These are phyloP conservation scores for Hafferia zeledoni DNA, from an alignment of 2,797 vertebrate genomes.

Conservation along the genomic window DNA sequence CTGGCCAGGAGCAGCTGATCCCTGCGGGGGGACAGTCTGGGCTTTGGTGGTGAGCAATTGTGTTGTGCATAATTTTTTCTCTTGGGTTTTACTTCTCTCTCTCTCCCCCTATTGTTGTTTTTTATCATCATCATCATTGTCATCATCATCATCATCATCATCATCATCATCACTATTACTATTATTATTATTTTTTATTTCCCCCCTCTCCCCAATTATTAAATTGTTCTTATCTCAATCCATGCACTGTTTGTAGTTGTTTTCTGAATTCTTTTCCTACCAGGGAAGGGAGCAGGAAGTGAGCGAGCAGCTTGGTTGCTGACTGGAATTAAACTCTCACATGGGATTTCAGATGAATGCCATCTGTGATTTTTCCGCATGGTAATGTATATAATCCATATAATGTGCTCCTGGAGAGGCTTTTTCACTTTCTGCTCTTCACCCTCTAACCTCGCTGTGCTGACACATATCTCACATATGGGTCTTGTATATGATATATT, in stretches of 20 bases:
- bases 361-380: neutral
- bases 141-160: accelerated
- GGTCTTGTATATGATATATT: neutral
- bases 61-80: neutral
- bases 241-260: neutral
- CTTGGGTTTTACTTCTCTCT: neutral
- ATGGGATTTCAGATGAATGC: neutral
- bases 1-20: neutral
- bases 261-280: neutral
- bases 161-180: neutral
- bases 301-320: neutral
- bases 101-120: too few relatives aligned
- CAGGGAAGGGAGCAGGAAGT: neutral
- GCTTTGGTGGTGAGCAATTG: neutral
- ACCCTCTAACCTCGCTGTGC: accelerated
- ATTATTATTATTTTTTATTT: too few relatives aligned
- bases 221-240: neutral
- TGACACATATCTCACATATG: neutral
- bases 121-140: too few relatives aligned
- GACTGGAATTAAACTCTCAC: neutral
- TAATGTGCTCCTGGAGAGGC: neutral
- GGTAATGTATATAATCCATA: too few relatives aligned
- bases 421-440: neutral
- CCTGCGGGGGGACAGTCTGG: accelerated
- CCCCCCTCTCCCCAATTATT: too few relatives aligned